Conservation (phyloP, 2,797 vertebrate genomes). For the Halcyon badia region DNA sequence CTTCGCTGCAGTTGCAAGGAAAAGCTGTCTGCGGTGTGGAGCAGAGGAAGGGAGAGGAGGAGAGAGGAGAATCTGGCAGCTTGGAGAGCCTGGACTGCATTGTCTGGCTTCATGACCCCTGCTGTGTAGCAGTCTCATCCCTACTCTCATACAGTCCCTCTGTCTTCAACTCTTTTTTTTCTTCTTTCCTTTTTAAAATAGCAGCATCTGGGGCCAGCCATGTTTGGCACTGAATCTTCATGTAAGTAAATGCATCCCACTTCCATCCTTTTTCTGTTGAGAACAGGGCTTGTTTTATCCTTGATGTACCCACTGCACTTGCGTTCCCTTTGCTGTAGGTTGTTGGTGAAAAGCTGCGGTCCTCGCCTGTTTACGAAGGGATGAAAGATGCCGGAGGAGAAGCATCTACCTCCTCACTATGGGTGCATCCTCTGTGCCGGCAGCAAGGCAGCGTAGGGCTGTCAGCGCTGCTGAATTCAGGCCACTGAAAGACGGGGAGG, state of each 20-base stretch:
- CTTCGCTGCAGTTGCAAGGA: slow-evolving; percentile 69
- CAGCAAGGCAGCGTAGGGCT: slow-evolving; percentile 6
- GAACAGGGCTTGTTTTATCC: slow-evolving; percentile 45
- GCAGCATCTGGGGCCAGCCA: slow-evolving; percentile 94
- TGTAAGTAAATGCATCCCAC: slow-evolving; percentile 91
- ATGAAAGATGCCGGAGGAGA: slow-evolving; percentile 20
- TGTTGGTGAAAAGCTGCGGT: slow-evolving; percentile 18
- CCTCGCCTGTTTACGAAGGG: slow-evolving; percentile 34
- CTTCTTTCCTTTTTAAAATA: slow-evolving; percentile 81
- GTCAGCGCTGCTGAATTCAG: slow-evolving; percentile 62
- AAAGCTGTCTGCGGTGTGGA: slow-evolving; percentile 61
- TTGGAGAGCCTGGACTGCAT: slow-evolving; percentile 89
- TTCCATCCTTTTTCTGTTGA: slow-evolving; percentile 60
- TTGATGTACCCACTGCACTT: neutral
- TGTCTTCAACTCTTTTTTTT: slow-evolving; percentile 70
- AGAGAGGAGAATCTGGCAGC: slow-evolving; percentile 81
- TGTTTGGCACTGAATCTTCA: slow-evolving; percentile 99
- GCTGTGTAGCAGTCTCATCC: slow-evolving; percentile 93
- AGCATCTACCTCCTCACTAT: slow-evolving; percentile 1
- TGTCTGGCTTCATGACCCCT: slow-evolving; percentile 96
- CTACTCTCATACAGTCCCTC: slow-evolving; percentile 74
- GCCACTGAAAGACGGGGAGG: neutral
- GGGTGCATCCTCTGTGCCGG: slow-evolving; percentile 55
- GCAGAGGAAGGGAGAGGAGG: slow-evolving; percentile 69
- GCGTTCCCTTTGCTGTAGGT: slow-evolving; percentile 47